phyloP scores from a whole-genome alignment of 2,797 vertebrate genomes.

The Ispidina lecontei region DNA sequence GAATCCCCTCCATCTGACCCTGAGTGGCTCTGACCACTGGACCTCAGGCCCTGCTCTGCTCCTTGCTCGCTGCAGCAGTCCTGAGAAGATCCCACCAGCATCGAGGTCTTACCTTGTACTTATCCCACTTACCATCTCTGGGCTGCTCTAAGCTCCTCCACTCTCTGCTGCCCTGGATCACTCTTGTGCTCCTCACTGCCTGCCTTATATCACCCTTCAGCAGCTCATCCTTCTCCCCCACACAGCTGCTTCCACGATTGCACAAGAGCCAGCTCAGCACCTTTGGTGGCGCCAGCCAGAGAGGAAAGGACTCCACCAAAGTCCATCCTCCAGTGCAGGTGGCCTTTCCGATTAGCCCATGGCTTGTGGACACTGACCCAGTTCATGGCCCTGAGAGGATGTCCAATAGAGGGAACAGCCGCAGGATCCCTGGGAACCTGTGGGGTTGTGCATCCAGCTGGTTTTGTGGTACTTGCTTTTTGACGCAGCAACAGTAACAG shows the following conservation, averaged over 20 bases:
- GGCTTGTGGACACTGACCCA: neutral
- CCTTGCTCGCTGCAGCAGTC: neutral
- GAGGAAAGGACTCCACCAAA: neutral
- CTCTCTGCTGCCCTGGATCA: accelerated
- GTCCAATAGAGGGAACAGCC: neutral
- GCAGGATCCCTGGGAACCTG: neutral
- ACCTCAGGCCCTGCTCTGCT: neutral
- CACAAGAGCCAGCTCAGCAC: slow-evolving; percentile 25
- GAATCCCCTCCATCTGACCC: accelerated
- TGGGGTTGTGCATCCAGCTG: neutral
- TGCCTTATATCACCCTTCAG: slow-evolving; percentile 33
- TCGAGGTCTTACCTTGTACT: neutral
- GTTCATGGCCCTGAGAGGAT: neutral
- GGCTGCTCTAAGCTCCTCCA: neutral
- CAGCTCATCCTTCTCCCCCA: slow-evolving; percentile 14
- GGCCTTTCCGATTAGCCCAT: accelerated
- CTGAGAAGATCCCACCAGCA: neutral
- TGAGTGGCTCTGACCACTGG: accelerated
- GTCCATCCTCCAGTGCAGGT: accelerated
- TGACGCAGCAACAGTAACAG: neutral
- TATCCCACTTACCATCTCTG: slow-evolving; percentile 9
- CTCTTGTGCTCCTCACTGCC: accelerated
- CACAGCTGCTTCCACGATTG: neutral
- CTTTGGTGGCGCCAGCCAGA: accelerated
- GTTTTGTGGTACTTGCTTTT: neutral